Evolutionary conservation across 1,140 invertebrate species (phyloP).

Genomic region (Diorhabda sublineata): DNA sequence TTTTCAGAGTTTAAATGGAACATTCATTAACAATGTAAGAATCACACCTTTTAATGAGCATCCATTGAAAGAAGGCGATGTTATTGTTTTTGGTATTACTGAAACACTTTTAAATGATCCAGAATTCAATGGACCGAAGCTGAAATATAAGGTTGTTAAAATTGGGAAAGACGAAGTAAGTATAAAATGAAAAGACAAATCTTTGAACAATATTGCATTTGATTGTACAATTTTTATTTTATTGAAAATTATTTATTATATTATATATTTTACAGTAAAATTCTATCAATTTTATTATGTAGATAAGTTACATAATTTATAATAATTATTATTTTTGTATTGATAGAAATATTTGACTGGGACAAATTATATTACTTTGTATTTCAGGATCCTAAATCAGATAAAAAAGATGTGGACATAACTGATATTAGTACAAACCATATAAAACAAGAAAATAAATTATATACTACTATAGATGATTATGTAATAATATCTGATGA

Average conservation of each 20-base stretch:
- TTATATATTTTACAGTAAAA: no score
- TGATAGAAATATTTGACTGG: no score
- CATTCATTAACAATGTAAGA: constrained; percentile 9
- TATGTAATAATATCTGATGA: constrained; percentile 10
- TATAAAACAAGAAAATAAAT: no score
- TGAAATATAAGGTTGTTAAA: not conserved
- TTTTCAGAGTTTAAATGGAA: constrained; percentile 10
- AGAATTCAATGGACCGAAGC: not conserved
- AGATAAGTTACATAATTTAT: no score
- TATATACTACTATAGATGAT: not conserved
- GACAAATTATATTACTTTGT: no score
- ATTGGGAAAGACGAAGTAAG: not conserved
- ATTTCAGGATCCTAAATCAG: no score
- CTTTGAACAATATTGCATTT: not conserved
- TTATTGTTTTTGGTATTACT: constrained; percentile 1
- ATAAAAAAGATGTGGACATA: no score
- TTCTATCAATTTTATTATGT: no score
- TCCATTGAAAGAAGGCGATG: not conserved
- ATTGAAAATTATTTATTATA: no score
- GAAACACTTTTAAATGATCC: not conserved
- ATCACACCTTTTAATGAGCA: not conserved
- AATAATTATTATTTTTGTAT: no score
- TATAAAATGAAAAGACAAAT: not conserved
- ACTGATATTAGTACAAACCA: no score
- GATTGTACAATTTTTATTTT: not conserved